Evolutionary conservation across 2,113 vertebrate genomes (phyloP), one percentile per base, ranked within the genome.

Genomic region (Dipodomys stephensi): DNA sequence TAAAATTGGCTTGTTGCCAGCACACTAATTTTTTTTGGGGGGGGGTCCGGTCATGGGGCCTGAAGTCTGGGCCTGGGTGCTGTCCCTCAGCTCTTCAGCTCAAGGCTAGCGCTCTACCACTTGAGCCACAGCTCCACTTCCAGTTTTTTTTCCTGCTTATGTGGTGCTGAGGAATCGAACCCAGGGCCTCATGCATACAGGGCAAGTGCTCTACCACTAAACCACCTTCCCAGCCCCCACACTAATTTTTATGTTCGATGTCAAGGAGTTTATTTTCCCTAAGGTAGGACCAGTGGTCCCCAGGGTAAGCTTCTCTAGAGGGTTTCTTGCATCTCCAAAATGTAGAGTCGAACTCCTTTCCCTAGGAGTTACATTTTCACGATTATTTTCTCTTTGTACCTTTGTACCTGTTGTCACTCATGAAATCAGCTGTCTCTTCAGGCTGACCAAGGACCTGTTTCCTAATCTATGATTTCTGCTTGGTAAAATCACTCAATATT

Each of bases 301-400:
- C 7, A 44, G 49, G 30, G 69, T 71, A 79, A 96, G 30, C 18
- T 57, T 57, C 10, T 39, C 49, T 81, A 53, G 49, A 72, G 28
- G 57, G n/a, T 84, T 71, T 86, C 68, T 94, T 88, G 25, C 83
- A 0, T 89, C 23, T 91, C 84, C 74, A 69, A 83, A 95, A 81
- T 67, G 32, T 23, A 0, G 4, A 65, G 73, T 84, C 78, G 84
- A 81, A 74, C 6, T 53, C 19, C 22, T 92, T 81, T 69, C 68
- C 32, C 18, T 87, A 83, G 62, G 90, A 86, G 6, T 89, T 94
- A 15, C 12, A 74, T 80, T 89, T 93, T 88, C 72, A 65, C 3
- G 7, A 81, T 65, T 73, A 64, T 84, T 44, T 92, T 27, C 25
- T 68, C 77, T 62, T 53, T 53, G 53, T 49, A 39, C 28, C 82